Evolutionary conservation across 2,888 invertebrate species (phyloP).

Genomic region (Ditylenchus weischeri): DNA sequence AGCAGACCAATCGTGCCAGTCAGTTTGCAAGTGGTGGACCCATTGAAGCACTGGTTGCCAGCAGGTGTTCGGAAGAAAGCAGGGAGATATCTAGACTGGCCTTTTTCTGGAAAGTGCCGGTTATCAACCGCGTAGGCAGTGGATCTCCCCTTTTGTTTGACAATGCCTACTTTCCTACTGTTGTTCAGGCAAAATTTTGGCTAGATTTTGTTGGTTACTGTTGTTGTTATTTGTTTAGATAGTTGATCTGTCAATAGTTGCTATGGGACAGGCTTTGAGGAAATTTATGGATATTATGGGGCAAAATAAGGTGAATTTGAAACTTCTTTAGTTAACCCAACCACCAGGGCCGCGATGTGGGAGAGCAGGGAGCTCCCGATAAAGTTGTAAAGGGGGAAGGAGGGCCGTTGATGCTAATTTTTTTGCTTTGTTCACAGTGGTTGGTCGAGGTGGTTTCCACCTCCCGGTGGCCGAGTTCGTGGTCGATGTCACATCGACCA

Average conservation of each 20-base stretch:
- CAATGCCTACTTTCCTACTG: slow-evolving; percentile 25
- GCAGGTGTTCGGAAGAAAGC: slow-evolving; percentile 38
- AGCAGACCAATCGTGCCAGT: slow-evolving; percentile 7
- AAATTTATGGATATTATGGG: slow-evolving; percentile 24
- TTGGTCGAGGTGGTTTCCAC: too few species aligned
- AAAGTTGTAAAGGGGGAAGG: too few species aligned
- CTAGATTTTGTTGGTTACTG: neutral
- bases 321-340: too few species aligned
- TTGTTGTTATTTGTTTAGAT: slow-evolving; percentile 11
- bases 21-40: slow-evolving; percentile 5
- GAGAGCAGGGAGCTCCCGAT: too few species aligned
- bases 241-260: slow-evolving; percentile 18
- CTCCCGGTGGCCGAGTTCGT: too few species aligned
- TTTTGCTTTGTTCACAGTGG: too few species aligned
- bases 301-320: slow-evolving; percentile 10
- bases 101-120: slow-evolving; percentile 40
- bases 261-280: slow-evolving; percentile 18
- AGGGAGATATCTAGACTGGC: slow-evolving; percentile 39
- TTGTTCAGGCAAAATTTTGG: slow-evolving; percentile 16
- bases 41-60: slow-evolving; percentile 34
- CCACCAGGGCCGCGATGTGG: too few species aligned
- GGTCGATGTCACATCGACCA: too few species aligned
- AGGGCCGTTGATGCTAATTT: too few species aligned
- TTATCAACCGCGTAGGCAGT: slow-evolving; percentile 33
- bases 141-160: slow-evolving; percentile 20